Percentiles rank a stretch among this genome's conserved stretches.
Evolutionary conservation across 23 tunicate species (phyloP).

Genomic region (Diplosoma virens): DNA sequence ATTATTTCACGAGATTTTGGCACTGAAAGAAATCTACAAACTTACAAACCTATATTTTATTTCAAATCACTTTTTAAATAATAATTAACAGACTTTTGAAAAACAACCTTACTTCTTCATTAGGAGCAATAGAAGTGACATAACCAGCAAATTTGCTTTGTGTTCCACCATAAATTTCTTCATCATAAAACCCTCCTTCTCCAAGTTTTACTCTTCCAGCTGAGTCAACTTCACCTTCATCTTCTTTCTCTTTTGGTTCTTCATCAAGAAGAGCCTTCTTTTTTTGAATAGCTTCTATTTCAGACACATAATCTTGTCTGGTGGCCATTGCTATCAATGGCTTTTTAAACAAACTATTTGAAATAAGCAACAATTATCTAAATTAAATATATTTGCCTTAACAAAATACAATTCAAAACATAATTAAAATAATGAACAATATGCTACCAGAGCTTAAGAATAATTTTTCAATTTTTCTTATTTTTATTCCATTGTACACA

Average conservation of each 20-base stretch:
- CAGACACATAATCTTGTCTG: constrained; percentile 81
- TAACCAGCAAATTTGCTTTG: constrained; percentile 93
- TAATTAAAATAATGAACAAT: no score
- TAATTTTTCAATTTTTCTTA: no score
- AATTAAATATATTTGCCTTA: no score
- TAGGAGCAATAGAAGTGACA: constrained; percentile 91
- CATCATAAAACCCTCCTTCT: constrained; percentile 89
- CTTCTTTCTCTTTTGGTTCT: constrained; percentile 34
- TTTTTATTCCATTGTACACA: no score
- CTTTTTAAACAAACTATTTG: no score
- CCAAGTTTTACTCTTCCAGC: constrained; percentile 65
- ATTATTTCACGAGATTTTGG: no score
- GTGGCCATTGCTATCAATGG: constrained; percentile 78
- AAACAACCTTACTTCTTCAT: constrained; percentile 27
- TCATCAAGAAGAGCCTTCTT: constrained; percentile 40
- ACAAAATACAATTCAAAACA: no score
- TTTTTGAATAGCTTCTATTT: constrained; percentile 81
- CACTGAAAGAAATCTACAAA: no score
- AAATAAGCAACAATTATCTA: no score
- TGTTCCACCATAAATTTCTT: constrained; percentile 89
- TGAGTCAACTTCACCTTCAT: constrained; percentile 18
- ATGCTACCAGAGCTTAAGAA: no score
- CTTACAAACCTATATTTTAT: no score
- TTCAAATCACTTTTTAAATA: no score
- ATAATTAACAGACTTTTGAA: background rate